These are phyloP conservation scores for Tetropium fuscum DNA, from an alignment of 2,888 invertebrate species.

Conservation along the genomic window DNA sequence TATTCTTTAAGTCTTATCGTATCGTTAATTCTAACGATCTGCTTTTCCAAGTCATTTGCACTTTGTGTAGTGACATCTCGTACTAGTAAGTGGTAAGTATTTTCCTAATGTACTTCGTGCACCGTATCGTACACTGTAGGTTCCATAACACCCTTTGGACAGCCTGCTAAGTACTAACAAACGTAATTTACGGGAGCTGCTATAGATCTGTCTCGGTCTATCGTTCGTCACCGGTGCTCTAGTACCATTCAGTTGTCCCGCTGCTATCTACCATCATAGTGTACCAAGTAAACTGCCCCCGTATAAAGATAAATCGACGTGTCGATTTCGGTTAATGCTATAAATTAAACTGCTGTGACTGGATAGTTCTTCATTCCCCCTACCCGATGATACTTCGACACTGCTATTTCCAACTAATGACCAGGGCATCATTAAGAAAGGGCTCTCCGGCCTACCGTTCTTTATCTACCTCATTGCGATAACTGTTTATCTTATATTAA, in stretches of 20 bases:
- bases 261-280: slow-evolving; percentile 50
- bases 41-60: slow-evolving; percentile 60
- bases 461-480: slow-evolving; percentile 40
- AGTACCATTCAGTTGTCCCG: slow-evolving; percentile 58
- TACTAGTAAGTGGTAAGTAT: slow-evolving; percentile 42
- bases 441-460: slow-evolving; percentile 40
- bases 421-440: slow-evolving; percentile 47
- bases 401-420: slow-evolving; percentile 46
- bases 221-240: slow-evolving; percentile 57
- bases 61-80: slow-evolving; percentile 38
- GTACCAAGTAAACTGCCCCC: slow-evolving; percentile 48
- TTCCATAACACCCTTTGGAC: slow-evolving; percentile 40
- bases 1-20: slow-evolving; percentile 58
- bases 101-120: slow-evolving; percentile 59
- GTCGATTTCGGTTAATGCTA: slow-evolving; percentile 45
- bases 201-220: slow-evolving; percentile 58
- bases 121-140: too few relatives aligned
- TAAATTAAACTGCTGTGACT: slow-evolving; percentile 32
- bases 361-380: background rate
- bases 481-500: slow-evolving; percentile 44
- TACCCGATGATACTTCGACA: background rate
- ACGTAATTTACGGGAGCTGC: slow-evolving; percentile 60
- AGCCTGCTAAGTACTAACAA: slow-evolving; percentile 44
- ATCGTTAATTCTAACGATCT: slow-evolving; percentile 63
- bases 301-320: slow-evolving; percentile 46